A percentile compares a stretch with the other conserved stretches of the same genome.
Conservation (phyloP, 2,113 vertebrate species). For the Pogonocichla stellata region DNA sequence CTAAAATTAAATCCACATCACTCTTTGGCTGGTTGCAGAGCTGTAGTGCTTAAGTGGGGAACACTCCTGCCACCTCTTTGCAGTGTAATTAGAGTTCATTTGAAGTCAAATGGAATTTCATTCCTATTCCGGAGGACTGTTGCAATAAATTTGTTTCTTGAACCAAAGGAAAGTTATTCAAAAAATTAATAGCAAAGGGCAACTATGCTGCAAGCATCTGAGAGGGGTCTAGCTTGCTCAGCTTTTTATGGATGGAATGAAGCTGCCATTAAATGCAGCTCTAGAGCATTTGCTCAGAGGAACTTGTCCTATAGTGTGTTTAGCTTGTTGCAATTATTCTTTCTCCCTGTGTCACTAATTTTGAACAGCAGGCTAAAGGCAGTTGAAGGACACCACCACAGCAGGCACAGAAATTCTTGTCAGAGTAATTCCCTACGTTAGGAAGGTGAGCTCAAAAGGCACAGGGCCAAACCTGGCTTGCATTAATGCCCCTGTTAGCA, state of each 20-base stretch:
- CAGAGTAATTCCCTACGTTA: constrained; percentile 5
- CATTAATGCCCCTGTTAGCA: neutral
- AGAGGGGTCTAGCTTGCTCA: constrained; percentile 3
- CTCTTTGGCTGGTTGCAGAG: neutral
- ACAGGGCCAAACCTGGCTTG: neutral
- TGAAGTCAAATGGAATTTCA: constrained; percentile 35
- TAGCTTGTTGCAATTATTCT: constrained; percentile 33
- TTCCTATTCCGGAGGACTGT: neutral
- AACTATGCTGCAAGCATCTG: neutral
- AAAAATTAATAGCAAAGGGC: constrained; percentile 17
- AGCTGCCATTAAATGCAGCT: neutral
- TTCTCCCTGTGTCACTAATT: constrained; percentile 30
- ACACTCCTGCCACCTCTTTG: constrained; percentile 13
- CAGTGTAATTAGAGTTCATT: neutral
- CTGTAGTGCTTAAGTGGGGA: neutral
- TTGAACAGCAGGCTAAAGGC: constrained; percentile 26
- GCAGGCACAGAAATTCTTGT: constrained; percentile 22
- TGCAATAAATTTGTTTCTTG: neutral
- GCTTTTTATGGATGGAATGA: neutral
- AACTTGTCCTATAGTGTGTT: neutral
- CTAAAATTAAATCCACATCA: constrained; percentile 39
- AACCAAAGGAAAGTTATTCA: constrained; percentile 12
- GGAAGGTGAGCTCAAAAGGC: constrained; percentile 26
- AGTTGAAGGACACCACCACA: constrained; percentile 2
- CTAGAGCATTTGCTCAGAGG: neutral